Evolutionary conservation across 2,797 vertebrate species (phyloP).

Genomic region (Eurystomus glaucurus): DNA sequence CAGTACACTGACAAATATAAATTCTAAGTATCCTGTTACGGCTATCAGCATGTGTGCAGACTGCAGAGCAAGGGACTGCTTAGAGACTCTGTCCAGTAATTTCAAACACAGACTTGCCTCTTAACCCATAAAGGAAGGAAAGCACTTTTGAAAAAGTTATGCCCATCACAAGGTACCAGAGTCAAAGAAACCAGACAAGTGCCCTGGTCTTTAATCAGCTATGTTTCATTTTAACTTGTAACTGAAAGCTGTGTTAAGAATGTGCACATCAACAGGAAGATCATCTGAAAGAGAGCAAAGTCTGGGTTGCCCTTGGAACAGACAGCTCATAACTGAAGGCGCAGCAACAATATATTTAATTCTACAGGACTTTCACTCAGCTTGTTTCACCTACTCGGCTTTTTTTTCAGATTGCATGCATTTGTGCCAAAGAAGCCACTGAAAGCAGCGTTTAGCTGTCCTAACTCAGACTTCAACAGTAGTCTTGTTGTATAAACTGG

Average conservation of each 20-base stretch:
- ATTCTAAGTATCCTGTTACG: conserved; percentile 24
- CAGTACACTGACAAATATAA: conserved; percentile 26
- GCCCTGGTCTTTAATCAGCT: neutral
- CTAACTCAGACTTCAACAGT: neutral
- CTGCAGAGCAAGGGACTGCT: conserved; percentile 10
- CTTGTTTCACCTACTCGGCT: neutral
- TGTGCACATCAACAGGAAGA: neutral
- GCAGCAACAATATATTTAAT: neutral
- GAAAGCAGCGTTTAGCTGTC: neutral
- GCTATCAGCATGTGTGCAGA: conserved; percentile 25
- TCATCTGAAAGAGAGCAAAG: neutral
- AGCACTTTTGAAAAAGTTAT: neutral
- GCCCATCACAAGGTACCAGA: neutral
- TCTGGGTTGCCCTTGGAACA: neutral
- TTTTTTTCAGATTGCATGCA: neutral
- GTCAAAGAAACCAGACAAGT: neutral
- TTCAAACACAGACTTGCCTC: neutral
- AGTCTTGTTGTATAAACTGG: neutral
- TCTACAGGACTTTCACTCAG: neutral
- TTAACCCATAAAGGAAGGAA: neutral
- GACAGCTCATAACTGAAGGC: neutral
- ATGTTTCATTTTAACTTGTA: neutral
- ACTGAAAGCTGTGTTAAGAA: neutral
- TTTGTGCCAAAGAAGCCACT: conserved; percentile 17
- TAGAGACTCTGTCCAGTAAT: neutral